These are phyloP conservation scores for Pachymerium ferrugineum DNA, from an alignment of 2,888 invertebrate species.

Conservation along the genomic window DNA sequence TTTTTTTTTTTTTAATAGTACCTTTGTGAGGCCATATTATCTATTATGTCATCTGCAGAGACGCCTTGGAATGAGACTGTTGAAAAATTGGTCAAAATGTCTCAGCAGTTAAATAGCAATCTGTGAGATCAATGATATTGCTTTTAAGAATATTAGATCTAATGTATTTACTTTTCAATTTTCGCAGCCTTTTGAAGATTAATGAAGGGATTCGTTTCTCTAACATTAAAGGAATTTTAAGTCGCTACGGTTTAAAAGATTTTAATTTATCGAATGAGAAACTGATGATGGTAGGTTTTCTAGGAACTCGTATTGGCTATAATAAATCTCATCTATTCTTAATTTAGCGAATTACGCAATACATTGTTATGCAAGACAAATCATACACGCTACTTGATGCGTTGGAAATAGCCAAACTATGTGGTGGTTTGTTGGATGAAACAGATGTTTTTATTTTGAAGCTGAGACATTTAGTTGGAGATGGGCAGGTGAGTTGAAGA, in stretches of 20 bases:
- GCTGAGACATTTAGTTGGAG: background rate
- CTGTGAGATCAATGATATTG: no score
- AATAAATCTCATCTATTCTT: background rate
- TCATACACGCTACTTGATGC: background rate
- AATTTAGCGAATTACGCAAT: background rate
- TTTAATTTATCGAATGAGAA: background rate
- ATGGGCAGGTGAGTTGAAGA: background rate
- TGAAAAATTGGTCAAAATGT: background rate
- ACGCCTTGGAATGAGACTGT: background rate
- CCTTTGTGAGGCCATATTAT: background rate
- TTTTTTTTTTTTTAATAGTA: background rate
- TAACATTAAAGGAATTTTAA: background rate
- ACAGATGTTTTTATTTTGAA: background rate
- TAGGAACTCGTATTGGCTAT: background rate
- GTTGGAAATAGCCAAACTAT: background rate
- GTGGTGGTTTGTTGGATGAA: background rate
- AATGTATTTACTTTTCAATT: no score
- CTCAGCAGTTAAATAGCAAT: background rate
- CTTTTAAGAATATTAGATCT: no score
- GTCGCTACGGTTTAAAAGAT: background rate
- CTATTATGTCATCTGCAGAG: background rate
- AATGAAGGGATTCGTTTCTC: background rate
- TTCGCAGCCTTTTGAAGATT: background rate
- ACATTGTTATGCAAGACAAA: background rate
- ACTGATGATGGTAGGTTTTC: background rate